phyloP scores from a whole-genome alignment of 2,113 vertebrate genomes.

The Scytalopus superciliaris region DNA sequence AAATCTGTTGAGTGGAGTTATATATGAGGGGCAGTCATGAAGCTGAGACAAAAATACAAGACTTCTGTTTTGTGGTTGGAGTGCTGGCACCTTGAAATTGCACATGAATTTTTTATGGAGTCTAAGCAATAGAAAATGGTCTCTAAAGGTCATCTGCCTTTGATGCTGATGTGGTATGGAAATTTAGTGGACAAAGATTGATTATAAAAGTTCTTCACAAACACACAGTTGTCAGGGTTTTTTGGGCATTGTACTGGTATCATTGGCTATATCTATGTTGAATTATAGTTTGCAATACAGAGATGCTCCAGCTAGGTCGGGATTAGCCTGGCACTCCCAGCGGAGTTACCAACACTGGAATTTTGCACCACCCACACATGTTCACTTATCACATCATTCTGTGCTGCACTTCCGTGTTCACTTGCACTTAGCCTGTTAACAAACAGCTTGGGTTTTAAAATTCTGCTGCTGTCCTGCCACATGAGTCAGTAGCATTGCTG shows the following conservation, averaged over 20 bases:
- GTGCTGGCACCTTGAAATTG: not conserved
- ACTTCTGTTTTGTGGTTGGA: not conserved
- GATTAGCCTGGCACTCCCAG: not conserved
- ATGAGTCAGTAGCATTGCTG: not conserved
- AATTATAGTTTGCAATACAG: not conserved
- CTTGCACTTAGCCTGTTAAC: not conserved
- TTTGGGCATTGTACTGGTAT: not conserved
- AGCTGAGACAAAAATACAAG: not conserved
- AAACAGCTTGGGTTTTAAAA: not conserved
- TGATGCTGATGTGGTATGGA: not conserved
- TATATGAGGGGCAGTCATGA: not conserved
- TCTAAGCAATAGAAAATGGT: not conserved
- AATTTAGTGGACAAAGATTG: not conserved
- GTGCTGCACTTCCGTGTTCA: not conserved
- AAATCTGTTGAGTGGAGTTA: not conserved
- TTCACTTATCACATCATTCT: not conserved
- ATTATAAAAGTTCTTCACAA: not conserved
- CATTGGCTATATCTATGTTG: not conserved
- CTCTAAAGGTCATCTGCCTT: constrained; percentile 6
- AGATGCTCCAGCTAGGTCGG: not conserved
- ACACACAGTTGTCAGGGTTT: not conserved
- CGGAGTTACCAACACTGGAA: not conserved
- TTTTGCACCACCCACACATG: not conserved
- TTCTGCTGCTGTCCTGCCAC: not conserved
- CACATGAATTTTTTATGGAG: constrained; percentile 23